Evolutionary conservation across 1,140 invertebrate species (phyloP).

Genomic region (Apis florea): DNA sequence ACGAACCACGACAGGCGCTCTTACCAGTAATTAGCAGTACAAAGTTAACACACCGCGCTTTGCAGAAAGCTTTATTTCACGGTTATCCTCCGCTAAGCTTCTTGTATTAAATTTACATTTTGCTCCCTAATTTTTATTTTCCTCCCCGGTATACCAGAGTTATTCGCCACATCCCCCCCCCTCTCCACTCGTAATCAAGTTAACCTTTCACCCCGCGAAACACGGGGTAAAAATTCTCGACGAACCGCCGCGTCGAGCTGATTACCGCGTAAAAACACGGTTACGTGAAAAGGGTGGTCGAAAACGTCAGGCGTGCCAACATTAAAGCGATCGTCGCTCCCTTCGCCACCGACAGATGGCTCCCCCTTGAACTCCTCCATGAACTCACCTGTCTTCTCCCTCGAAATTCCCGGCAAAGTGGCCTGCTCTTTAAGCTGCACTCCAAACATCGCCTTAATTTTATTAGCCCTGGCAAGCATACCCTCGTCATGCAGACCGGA

Average conservation of each 20-base stretch:
- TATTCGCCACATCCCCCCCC: not conserved
- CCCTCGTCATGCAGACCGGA: constrained; percentile 71
- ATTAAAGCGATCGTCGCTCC: not conserved
- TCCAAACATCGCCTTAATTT: constrained; percentile 76
- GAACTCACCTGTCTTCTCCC: constrained; percentile 78
- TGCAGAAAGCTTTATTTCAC: not conserved
- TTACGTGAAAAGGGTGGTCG: too few species aligned
- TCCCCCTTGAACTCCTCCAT: too few species aligned
- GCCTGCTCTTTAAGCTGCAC: constrained; percentile 76
- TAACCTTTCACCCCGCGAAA: not conserved
- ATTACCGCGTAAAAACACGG: not conserved
- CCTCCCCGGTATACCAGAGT: not conserved
- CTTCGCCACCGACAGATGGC: too few species aligned
- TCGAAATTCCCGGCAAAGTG: constrained; percentile 75
- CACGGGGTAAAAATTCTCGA: not conserved
- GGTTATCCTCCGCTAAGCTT: not conserved
- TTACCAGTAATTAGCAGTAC: constrained; percentile 1
- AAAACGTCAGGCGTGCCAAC: constrained; percentile 3
- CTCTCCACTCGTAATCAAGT: not conserved
- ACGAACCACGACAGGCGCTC: not conserved
- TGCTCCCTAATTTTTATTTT: constrained; percentile 1
- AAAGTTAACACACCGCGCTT: not conserved
- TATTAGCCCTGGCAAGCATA: constrained; percentile 76
- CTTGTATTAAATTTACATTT: not conserved
- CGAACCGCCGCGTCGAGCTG: not conserved